phyloP scores from a whole-genome alignment of 2,113 vertebrate genomes.

The Paratilapia polleni region DNA sequence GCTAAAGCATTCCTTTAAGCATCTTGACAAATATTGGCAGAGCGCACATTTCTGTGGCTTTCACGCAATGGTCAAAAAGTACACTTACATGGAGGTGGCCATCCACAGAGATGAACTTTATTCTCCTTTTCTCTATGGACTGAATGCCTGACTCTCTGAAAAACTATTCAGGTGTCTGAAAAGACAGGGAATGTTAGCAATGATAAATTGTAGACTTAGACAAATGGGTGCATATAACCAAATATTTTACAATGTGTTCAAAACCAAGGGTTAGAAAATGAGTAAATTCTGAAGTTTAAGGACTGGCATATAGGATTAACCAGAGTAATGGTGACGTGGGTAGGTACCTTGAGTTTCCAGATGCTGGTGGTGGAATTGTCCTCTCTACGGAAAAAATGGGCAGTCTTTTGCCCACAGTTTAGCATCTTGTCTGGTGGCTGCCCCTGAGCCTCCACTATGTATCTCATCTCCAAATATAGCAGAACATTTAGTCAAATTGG shows the following conservation, averaged over 20 bases:
- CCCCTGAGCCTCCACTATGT: background rate
- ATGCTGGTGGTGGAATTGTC: background rate
- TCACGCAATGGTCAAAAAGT: background rate
- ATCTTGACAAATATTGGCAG: background rate
- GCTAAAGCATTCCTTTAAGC: too few relatives aligned
- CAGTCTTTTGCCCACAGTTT: background rate
- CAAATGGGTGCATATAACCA: background rate
- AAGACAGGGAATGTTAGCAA: background rate
- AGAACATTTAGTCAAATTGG: background rate
- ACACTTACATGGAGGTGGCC: background rate
- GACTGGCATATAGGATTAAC: accelerated
- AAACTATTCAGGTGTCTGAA: background rate
- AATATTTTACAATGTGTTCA: background rate
- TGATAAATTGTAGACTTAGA: background rate
- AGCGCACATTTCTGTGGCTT: background rate
- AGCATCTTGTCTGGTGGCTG: background rate
- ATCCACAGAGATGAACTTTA: background rate
- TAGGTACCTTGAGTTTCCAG: too few relatives aligned
- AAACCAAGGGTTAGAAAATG: background rate
- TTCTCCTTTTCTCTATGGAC: background rate
- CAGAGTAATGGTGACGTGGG: background rate
- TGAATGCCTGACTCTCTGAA: background rate
- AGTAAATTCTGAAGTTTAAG: background rate
- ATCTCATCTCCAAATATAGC: background rate
- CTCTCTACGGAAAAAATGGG: background rate